phyloP scores from a whole-genome alignment of 1,140 invertebrate species.

The Sitobion miscanthi region DNA sequence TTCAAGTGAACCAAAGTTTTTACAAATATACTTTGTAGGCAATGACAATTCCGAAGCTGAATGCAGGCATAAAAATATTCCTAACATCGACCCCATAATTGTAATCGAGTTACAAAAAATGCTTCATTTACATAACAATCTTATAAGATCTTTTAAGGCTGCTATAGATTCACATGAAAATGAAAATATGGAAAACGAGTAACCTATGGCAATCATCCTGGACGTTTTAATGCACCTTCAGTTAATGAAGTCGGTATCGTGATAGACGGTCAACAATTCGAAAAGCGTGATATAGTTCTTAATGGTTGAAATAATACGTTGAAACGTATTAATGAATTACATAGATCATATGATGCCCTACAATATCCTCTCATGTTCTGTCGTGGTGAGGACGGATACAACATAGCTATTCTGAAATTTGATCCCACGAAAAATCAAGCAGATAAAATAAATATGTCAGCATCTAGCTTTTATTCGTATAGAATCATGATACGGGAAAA shows the following conservation, averaged over 20 bases:
- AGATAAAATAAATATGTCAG: background rate
- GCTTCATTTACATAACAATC: too few relatives aligned
- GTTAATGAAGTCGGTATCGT: background rate
- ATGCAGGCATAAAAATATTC: background rate
- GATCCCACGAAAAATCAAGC: too few relatives aligned
- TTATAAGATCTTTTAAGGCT: background rate
- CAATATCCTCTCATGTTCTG: conserved; percentile 4
- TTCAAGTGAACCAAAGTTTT: conserved; percentile 7
- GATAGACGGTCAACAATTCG: background rate
- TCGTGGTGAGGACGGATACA: background rate
- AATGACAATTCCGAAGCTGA: background rate
- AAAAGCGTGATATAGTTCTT: background rate
- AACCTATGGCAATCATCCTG: background rate
- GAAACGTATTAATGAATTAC: background rate
- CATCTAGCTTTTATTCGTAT: background rate
- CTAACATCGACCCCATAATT: background rate
- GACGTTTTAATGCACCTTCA: conserved; percentile 1
- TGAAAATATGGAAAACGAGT: background rate
- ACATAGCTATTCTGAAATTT: background rate
- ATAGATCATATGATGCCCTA: background rate
- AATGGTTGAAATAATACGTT: background rate
- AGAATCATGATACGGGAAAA: background rate
- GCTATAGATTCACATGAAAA: background rate
- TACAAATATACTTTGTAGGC: conserved; percentile 1
- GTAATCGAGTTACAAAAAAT: background rate